These are phyloP conservation scores for Nasalis larvatus DNA, from an alignment of 2,113 vertebrate genomes.

Conservation along the genomic window DNA sequence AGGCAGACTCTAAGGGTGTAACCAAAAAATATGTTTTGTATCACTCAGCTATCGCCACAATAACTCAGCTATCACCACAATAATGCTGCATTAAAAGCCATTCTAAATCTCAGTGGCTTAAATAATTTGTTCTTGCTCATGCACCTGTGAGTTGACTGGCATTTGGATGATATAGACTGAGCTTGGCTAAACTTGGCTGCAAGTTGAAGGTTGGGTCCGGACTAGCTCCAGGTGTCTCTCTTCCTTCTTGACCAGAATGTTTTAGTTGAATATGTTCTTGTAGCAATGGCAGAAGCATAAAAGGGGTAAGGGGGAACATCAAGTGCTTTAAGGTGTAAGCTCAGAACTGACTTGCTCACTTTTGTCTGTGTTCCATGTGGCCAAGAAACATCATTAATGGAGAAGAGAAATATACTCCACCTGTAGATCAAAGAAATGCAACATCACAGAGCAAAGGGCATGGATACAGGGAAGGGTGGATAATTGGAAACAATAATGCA, in stretches of 20 bases:
- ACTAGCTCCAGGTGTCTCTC: neutral
- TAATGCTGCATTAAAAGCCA: slow-evolving; percentile 1
- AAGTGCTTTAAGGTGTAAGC: neutral
- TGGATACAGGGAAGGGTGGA: neutral
- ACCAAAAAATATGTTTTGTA: neutral
- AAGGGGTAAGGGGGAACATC: neutral
- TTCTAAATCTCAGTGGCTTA: neutral
- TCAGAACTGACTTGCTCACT: neutral
- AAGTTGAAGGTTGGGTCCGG: neutral
- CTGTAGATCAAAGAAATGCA: neutral
- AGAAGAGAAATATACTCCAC: neutral
- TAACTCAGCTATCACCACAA: neutral
- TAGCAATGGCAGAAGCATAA: neutral
- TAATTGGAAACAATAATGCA: neutral
- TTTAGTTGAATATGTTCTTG: neutral
- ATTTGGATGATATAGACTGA: neutral
- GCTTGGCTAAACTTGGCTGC: neutral
- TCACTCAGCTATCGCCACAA: neutral
- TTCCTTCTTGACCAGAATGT: neutral
- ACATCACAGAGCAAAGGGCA: neutral
- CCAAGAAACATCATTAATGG: neutral
- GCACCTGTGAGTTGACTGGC: neutral
- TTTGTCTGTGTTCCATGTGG: neutral
- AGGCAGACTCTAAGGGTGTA: neutral
- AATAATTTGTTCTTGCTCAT: slow-evolving; percentile 25